Evolutionary conservation across 2,113 vertebrate genomes (phyloP), one percentile per base, ranked within the genome.

Genomic region (Piaya cayana): DNA sequence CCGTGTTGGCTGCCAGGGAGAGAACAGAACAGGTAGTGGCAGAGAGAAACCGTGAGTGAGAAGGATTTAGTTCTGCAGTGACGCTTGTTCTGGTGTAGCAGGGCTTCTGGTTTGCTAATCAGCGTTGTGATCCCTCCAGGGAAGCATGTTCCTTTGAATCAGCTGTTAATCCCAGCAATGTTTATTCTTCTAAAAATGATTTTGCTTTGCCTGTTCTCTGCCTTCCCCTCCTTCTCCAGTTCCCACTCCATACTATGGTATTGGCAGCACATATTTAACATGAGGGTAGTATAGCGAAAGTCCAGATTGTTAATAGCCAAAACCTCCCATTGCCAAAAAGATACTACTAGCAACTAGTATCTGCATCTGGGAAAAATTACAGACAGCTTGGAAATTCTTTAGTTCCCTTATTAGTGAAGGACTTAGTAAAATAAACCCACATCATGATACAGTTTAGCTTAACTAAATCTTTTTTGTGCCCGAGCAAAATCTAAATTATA

Each of bases 351-450:
- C 93, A 95, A 92, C 93, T 93, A 88, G 82, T 77, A 95, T 92
- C 92, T 95, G 90, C 92, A 97, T 96, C 95, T 97, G 93, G 94
- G 95, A 90, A 92, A 95, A 97, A 96, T 96, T 96, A 95, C 47
- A 88, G 92, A 81, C 92, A 94, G 96, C 95, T 94, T 90, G 93
- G 88, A 95, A 93, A 88, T 92, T 82, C 95, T 94, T 93, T 74
- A 86, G 79, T 60, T 92, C 72, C 52, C 49, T 72, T 95, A 93
- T 96, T 96, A 97, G 92, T 90, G 95, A 83, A 92, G 90, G 90
- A 83, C 92, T 93, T 80, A n/a, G 43, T 50, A 67, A 53, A 18
- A 55, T 39, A 55, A 58, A 9, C 56, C 58, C 82, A 75, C 82
- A 45, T 83, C 86, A 55, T 70, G 86, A 94, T 67, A 86, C 49